Percentiles rank a stretch among this genome's conserved stretches.
Conservation (phyloP, 2,888 invertebrate species). For the Hydraecia micacea region DNA sequence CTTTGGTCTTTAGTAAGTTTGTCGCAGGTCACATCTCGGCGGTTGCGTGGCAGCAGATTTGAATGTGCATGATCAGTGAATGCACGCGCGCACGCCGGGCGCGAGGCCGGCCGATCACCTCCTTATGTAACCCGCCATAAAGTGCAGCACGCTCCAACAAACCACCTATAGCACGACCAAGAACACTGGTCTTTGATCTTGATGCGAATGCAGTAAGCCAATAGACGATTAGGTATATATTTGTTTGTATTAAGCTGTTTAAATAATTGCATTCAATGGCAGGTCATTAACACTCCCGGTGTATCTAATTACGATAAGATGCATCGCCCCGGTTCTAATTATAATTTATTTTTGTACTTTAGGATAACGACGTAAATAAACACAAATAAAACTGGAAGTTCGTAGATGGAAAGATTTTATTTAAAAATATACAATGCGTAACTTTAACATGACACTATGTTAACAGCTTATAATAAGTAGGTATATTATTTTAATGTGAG, state of each 20-base stretch:
- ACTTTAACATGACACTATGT: constrained; percentile 37
- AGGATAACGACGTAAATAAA: constrained; percentile 26
- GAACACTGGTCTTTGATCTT: constrained; percentile 78
- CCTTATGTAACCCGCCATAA: constrained; percentile 81
- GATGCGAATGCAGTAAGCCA: constrained; percentile 67
- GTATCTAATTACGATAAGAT: constrained; percentile 48
- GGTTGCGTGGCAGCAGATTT: constrained; percentile 71
- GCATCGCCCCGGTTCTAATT: constrained; percentile 23
- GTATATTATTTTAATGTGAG: constrained; percentile 30
- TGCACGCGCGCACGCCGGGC: constrained; percentile 77
- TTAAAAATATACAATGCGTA: constrained; percentile 18
- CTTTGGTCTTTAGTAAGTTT: constrained; percentile 62
- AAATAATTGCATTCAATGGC: constrained; percentile 57
- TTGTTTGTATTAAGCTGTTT: constrained; percentile 62
- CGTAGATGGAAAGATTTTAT: constrained; percentile 33
- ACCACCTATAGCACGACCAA: constrained; percentile 71
- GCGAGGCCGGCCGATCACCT: constrained; percentile 89
- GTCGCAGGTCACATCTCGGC: constrained; percentile 64
- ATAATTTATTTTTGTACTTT: constrained; percentile 1
- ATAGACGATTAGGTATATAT: constrained; percentile 43
- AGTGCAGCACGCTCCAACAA: constrained; percentile 77
- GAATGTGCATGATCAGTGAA: constrained; percentile 81
- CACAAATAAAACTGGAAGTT: constrained; percentile 37
- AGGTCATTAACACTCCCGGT: constrained; percentile 50
- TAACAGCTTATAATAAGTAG: constrained; percentile 14